Percentiles rank a stretch among this genome's conserved stretches.
Evolutionary conservation across 2,797 vertebrate species (phyloP).

Genomic region (Dermochelys coriacea): DNA sequence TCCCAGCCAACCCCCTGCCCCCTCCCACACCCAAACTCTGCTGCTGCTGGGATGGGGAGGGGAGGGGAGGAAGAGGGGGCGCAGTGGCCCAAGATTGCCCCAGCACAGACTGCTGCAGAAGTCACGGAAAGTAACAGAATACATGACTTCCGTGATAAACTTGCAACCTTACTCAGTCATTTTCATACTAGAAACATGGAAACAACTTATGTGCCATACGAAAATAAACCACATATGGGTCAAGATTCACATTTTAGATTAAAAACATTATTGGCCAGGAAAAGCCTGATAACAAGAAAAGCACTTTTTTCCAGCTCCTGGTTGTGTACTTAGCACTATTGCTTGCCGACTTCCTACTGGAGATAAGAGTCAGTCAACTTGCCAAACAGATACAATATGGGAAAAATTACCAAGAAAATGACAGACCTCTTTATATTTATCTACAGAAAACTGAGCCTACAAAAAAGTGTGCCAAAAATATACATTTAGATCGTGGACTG

Average conservation of each 20-base stretch:
- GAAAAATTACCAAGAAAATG: not conserved
- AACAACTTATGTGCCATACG: not conserved
- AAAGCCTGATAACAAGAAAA: not conserved
- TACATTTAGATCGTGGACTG: not conserved
- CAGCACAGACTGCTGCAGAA: too few species aligned
- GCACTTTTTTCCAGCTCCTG: not conserved
- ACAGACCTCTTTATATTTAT: not conserved
- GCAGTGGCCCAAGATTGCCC: too few species aligned
- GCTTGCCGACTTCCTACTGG: not conserved
- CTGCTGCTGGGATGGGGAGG: too few species aligned
- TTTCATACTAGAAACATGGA: not conserved
- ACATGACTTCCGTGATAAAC: too few species aligned
- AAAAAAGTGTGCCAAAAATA: not conserved
- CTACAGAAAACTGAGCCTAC: not conserved
- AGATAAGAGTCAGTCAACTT: not conserved
- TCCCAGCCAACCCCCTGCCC: too few species aligned
- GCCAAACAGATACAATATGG: not conserved
- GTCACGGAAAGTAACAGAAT: too few species aligned
- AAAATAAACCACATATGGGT: accelerated
- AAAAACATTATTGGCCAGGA: not conserved
- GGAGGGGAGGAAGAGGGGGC: too few species aligned
- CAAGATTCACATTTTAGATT: not conserved
- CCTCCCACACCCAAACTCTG: too few species aligned
- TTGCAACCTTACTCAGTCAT: not conserved
- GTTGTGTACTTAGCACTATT: not conserved